These are phyloP conservation scores for Dendrocopos noguchii DNA, from an alignment of 2,113 vertebrate genomes.

Conservation along the genomic window DNA sequence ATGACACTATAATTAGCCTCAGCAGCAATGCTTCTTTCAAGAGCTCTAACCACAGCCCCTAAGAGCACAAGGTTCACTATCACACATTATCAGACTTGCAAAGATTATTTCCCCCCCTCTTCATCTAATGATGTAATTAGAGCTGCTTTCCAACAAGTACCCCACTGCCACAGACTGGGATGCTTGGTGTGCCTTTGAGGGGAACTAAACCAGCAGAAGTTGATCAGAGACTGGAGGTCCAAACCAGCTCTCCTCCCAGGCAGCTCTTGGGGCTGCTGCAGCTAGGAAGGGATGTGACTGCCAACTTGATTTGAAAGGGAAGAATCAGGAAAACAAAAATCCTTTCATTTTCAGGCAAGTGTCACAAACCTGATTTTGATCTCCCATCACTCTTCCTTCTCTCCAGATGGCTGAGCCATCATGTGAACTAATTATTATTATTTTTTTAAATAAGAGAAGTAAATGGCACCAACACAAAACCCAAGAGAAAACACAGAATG, in stretches of 20 bases:
- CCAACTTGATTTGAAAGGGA: background rate
- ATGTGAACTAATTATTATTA: background rate
- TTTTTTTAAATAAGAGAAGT: background rate
- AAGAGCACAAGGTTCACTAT: background rate
- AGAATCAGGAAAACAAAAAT: background rate
- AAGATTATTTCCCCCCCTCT: background rate
- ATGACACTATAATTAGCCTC: slow-evolving; percentile 25
- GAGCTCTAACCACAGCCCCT: background rate
- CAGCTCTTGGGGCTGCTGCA: background rate
- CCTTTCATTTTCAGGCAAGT: background rate
- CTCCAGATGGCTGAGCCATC: background rate
- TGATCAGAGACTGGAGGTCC: background rate
- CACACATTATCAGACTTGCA: background rate
- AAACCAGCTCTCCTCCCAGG: background rate
- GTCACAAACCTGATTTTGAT: background rate
- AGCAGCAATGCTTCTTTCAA: background rate
- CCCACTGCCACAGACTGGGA: background rate
- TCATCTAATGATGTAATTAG: background rate
- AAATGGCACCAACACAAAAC: background rate
- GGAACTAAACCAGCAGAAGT: background rate
- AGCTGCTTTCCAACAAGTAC: background rate
- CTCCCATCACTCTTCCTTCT: background rate
- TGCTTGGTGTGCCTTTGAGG: background rate
- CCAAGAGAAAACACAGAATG: background rate
- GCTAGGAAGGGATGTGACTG: background rate